Evolutionary conservation across 1,140 invertebrate species (phyloP).

Genomic region (Saxidomus purpurata): DNA sequence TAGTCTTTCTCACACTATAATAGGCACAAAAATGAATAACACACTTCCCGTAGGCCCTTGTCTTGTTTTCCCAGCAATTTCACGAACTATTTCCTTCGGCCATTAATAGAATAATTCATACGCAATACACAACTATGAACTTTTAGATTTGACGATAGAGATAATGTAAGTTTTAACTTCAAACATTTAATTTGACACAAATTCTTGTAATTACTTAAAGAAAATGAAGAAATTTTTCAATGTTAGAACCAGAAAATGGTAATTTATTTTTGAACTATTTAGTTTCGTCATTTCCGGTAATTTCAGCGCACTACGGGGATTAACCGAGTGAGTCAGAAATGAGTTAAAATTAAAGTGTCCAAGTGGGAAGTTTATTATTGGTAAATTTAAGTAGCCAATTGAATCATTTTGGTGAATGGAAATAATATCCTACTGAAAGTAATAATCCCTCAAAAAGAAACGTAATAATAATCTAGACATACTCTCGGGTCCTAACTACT

Average conservation of each 20-base stretch:
- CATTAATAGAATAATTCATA: conserved; percentile 47
- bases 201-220: too few relatives aligned
- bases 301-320: conserved; percentile 4
- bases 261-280: conserved; percentile 10
- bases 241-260: too few relatives aligned
- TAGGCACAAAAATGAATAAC: not conserved
- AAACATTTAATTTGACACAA: too few relatives aligned
- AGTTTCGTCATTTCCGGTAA: conserved; percentile 6
- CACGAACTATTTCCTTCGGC: conserved; percentile 40
- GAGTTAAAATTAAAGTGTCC: not conserved
- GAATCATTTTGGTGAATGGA: too few relatives aligned
- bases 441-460: too few relatives aligned
- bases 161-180: too few relatives aligned
- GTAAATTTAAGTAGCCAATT: too few relatives aligned
- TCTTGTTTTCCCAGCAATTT: conserved; percentile 40
- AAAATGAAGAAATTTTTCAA: too few relatives aligned
- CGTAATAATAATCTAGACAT: too few relatives aligned
- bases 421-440: too few relatives aligned
- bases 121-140: not conserved
- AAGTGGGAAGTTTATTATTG: not conserved
- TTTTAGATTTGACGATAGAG: too few relatives aligned
- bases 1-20: not conserved
- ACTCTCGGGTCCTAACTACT: too few relatives aligned
- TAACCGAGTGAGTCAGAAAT: conserved; percentile 11
- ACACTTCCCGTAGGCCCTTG: not conserved